These are phyloP conservation scores for Napeogenes sylphis DNA, from an alignment of 2,888 invertebrate species.

Conservation along the genomic window DNA sequence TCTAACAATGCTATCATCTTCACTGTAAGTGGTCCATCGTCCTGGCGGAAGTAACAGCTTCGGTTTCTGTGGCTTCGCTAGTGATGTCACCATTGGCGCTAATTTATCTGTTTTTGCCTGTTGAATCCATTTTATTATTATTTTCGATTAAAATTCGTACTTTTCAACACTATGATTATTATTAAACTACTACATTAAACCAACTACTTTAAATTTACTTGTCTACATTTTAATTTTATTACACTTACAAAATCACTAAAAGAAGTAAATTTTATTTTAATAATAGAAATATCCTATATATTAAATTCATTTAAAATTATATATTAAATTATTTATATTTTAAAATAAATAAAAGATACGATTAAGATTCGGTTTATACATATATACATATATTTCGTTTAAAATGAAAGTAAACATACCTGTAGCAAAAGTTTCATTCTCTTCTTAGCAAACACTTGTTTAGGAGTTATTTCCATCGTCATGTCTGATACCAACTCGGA, in stretches of 20 bases:
- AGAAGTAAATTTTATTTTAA: too few relatives aligned
- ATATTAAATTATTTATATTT: too few relatives aligned
- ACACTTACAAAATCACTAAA: too few relatives aligned
- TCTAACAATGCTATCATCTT: slow-evolving; percentile 79
- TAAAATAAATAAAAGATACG: too few relatives aligned
- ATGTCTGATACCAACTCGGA: slow-evolving; percentile 78
- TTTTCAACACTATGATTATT: neutral
- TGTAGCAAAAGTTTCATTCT: slow-evolving; percentile 63
- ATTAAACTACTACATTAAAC: too few relatives aligned
- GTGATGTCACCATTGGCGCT: slow-evolving; percentile 70
- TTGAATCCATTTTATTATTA: neutral
- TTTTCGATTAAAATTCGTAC: neutral
- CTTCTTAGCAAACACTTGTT: slow-evolving; percentile 60
- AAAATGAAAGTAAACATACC: slow-evolving; percentile 36
- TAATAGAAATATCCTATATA: too few relatives aligned
- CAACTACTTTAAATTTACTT: too few relatives aligned
- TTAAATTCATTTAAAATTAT: too few relatives aligned
- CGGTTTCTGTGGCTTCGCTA: slow-evolving; percentile 65
- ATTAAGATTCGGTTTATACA: too few relatives aligned
- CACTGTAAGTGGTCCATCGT: slow-evolving; percentile 80
- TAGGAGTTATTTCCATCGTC: slow-evolving; percentile 56
- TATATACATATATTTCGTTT: too few relatives aligned
- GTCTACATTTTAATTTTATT: too few relatives aligned
- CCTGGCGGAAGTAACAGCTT: slow-evolving; percentile 78
- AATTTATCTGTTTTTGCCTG: slow-evolving; percentile 78